Percentiles rank a stretch among this genome's conserved stretches.
Evolutionary conservation across 1,140 invertebrate species (phyloP).

Genomic region (Drosophila lowei): DNA sequence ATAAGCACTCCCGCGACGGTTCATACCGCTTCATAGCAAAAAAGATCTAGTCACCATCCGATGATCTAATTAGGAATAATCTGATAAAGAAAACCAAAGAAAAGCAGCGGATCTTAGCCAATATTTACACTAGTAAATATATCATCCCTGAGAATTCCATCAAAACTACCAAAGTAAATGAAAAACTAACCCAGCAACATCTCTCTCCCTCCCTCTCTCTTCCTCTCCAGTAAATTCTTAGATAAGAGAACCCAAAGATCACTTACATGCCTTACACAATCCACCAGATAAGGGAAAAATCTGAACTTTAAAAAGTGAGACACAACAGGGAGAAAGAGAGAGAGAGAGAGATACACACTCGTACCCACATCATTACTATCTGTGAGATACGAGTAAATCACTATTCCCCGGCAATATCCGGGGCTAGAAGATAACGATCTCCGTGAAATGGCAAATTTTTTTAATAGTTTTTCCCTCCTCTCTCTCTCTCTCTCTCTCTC

Average conservation of each 20-base stretch:
- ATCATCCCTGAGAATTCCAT: too few species aligned
- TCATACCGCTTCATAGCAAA: too few species aligned
- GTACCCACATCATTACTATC: conserved; percentile 34
- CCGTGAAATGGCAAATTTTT: conserved; percentile 35
- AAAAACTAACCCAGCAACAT: too few species aligned
- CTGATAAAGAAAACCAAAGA: too few species aligned
- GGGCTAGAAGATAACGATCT: conserved; percentile 39
- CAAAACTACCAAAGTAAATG: conserved; percentile 4
- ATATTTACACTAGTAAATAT: too few species aligned
- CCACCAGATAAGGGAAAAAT: conserved; percentile 31
- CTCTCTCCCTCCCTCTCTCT: background rate
- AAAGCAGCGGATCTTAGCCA: too few species aligned
- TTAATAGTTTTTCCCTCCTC: conserved; percentile 35
- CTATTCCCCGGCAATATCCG: conserved; percentile 46
- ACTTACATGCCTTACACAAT: conserved; percentile 26
- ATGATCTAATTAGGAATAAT: too few species aligned
- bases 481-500: background rate
- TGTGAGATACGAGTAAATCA: conserved; percentile 35
- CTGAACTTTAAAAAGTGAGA: conserved; percentile 11
- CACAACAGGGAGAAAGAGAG: background rate
- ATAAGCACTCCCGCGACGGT: too few species aligned
- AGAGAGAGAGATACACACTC: conserved; percentile 18
- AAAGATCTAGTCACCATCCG: too few species aligned
- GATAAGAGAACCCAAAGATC: conserved; percentile 35
- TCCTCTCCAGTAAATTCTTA: conserved; percentile 3